Conservation (phyloP, 2,113 vertebrate species). For the Rhegmatorhina hoffmannsi region DNA sequence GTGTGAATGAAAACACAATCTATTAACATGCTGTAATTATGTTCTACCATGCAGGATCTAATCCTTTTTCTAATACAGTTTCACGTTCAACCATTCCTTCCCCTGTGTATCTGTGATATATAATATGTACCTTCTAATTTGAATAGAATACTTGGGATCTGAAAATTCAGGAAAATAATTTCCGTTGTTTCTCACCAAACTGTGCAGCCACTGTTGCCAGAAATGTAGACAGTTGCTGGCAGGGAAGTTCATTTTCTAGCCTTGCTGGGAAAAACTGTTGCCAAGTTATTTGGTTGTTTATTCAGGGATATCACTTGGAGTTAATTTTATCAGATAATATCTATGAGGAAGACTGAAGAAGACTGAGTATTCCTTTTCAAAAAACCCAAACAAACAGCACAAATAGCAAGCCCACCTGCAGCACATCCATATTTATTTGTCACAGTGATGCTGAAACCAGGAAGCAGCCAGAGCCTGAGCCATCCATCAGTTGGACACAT, state of each 20-base stretch:
- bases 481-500: constrained; percentile 5
- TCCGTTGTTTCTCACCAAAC: not conserved
- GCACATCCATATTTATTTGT: constrained; percentile 29
- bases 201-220: not conserved
- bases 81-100: not conserved
- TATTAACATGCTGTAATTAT: not conserved
- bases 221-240: not conserved
- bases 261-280: not conserved
- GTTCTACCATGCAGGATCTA: not conserved
- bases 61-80: not conserved
- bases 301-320: not conserved
- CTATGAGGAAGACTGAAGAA: not conserved
- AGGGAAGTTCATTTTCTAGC: not conserved
- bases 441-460: not conserved
- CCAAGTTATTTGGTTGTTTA: not conserved
- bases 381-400: not conserved
- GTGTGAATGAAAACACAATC: not conserved
- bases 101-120: not conserved
- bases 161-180: not conserved
- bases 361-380: not conserved
- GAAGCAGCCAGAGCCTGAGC: constrained; percentile 13
- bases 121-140: not conserved
- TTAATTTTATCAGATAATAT: not conserved
- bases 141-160: not conserved
- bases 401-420: not conserved